phyloP scores from a whole-genome alignment of 1,140 invertebrate species.

The Anadara kagoshimensis region DNA sequence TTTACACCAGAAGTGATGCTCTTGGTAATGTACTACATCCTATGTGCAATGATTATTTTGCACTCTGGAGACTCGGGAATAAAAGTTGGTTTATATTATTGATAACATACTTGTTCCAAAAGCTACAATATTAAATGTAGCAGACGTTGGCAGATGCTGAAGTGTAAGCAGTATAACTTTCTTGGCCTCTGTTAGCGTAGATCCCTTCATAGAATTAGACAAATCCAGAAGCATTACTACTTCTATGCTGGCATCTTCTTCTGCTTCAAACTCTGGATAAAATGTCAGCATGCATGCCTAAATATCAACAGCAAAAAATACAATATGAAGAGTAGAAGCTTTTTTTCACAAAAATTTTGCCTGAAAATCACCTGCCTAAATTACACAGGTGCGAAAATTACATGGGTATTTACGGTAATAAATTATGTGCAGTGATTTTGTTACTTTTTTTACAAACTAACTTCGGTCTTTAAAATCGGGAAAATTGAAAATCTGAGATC shows the following conservation, averaged over 20 bases:
- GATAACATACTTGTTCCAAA: constrained; percentile 71
- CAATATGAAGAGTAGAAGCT: neutral
- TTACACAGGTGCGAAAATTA: no score
- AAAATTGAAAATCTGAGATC: no score
- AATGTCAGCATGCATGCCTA: constrained; percentile 74
- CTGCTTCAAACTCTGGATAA: constrained; percentile 72
- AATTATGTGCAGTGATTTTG: no score
- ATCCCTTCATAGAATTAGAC: constrained; percentile 70
- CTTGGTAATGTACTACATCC: no score
- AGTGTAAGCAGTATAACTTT: constrained; percentile 62
- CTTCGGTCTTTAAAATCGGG: no score
- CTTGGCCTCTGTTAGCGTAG: constrained; percentile 59
- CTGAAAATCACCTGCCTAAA: no score
- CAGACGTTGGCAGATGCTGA: constrained; percentile 43
- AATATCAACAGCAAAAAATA: constrained; percentile 16
- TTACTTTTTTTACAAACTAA: no score
- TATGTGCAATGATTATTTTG: no score
- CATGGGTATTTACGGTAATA: no score
- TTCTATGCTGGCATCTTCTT: constrained; percentile 48
- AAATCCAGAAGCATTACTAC: constrained; percentile 67
- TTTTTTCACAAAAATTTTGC: neutral
- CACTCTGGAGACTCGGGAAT: no score
- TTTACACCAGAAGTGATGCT: no score
- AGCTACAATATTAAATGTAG: constrained; percentile 65
- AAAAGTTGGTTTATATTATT: no score